Evolutionary conservation across 1,140 invertebrate genomes (phyloP).

Genomic region (Drosophila arizonae): DNA sequence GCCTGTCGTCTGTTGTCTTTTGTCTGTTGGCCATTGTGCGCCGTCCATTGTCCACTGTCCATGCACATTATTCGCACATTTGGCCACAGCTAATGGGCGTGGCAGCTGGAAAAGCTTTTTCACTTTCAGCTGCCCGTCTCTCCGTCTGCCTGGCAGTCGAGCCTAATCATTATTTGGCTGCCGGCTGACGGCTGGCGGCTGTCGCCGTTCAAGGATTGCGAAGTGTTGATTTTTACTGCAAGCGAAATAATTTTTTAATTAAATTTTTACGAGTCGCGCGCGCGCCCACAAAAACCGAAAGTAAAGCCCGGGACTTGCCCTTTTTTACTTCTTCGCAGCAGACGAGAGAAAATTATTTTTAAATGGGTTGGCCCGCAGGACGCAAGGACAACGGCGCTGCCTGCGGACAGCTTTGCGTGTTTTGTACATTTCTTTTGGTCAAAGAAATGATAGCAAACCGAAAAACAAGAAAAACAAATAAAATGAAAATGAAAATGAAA

Average conservation of each 20-base stretch:
- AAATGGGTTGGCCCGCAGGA: conserved; percentile 23
- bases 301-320: conserved; percentile 47
- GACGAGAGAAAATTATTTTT: conserved; percentile 23
- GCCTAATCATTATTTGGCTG: conserved; percentile 66
- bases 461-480: conserved; percentile 3
- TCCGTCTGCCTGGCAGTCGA: conserved; percentile 32
- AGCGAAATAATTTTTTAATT: conserved; percentile 76
- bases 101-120: conserved; percentile 34
- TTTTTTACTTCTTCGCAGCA: conserved; percentile 17
- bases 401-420: conserved; percentile 58
- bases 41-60: conserved; percentile 56
- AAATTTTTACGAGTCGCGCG: conserved; percentile 74
- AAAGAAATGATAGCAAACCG: conserved; percentile 37
- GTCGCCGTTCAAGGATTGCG: conserved; percentile 27
- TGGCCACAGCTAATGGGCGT: conserved; percentile 66
- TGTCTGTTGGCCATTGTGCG: conserved; percentile 22
- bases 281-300: conserved; percentile 25
- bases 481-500: background rate
- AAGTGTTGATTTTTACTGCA: conserved; percentile 77
- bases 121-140: background rate
- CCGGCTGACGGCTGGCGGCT: conserved; percentile 37
- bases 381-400: conserved; percentile 36
- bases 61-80: conserved; percentile 76
- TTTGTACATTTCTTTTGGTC: conserved; percentile 60
- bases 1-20: too few species aligned